These are phyloP conservation scores for Biston betularia DNA, from an alignment of 2,888 invertebrate species.

Conservation along the genomic window DNA sequence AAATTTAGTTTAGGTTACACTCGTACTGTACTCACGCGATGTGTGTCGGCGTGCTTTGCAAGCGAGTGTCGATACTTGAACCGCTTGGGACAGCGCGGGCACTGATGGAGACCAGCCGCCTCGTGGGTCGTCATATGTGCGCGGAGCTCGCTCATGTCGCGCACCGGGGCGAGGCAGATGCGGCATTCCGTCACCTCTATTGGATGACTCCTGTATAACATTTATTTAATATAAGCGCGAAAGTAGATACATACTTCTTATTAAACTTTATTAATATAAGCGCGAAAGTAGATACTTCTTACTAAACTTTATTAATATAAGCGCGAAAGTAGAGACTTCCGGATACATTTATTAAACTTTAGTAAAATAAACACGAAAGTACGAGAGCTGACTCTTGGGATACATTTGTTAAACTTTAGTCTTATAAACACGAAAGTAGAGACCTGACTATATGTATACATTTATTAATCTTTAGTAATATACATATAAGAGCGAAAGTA, in stretches of 20 bases:
- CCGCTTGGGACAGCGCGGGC: constrained; percentile 72
- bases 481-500: no score
- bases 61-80: constrained; percentile 78
- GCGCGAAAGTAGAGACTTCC: neutral
- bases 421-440: no score
- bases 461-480: no score
- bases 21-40: constrained; percentile 44
- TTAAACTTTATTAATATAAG: no score
- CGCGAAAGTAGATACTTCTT: no score
- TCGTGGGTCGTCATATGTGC: constrained; percentile 61
- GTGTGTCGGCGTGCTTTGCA: constrained; percentile 77
- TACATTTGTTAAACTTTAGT: no score
- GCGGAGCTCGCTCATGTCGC: constrained; percentile 60
- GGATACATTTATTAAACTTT: no score
- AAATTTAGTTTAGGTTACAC: no score
- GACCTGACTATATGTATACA: no score
- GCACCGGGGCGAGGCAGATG: constrained; percentile 60
- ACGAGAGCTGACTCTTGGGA: neutral
- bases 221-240: neutral
- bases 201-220: constrained; percentile 52
- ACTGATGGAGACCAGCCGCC: constrained; percentile 58
- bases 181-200: constrained; percentile 63
- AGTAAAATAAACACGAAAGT: neutral
- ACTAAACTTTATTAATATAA: neutral
- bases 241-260: no score